These are phyloP conservation scores for Geopemphigus sp. DNA, from an alignment of 1,140 invertebrate genomes.

Conservation along the genomic window DNA sequence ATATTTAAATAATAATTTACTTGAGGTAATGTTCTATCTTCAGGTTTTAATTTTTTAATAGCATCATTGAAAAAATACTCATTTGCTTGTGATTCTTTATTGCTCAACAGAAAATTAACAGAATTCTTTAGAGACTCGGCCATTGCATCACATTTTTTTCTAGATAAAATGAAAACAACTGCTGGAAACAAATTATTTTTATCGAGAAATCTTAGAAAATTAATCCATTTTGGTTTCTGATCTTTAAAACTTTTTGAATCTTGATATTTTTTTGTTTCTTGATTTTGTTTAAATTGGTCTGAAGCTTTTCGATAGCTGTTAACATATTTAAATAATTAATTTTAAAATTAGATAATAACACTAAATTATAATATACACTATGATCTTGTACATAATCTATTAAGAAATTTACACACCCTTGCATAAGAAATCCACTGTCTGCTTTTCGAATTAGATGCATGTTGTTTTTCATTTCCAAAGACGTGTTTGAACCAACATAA, in stretches of 20 bases:
- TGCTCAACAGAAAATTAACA: conserved; percentile 72
- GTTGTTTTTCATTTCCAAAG: conserved; percentile 66
- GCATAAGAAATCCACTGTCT: conserved; percentile 66
- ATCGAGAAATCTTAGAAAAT: conserved; percentile 58
- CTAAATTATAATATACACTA: not conserved
- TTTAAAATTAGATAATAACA: too few species aligned
- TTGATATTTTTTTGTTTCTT: conserved; percentile 40
- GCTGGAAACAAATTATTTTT: conserved; percentile 84
- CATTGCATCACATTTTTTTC: conserved; percentile 80
- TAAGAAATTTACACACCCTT: conserved; percentile 62
- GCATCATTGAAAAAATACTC: conserved; percentile 80
- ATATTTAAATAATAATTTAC: conserved; percentile 57
- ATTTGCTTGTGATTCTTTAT: conserved; percentile 79
- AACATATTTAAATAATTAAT: conserved; percentile 40
- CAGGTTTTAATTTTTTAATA: conserved; percentile 76
- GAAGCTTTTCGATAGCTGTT: conserved; percentile 52
- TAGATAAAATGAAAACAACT: conserved; percentile 90
- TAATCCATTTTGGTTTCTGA: conserved; percentile 50
- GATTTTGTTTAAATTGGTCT: conserved; percentile 35
- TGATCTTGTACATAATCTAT: conserved; percentile 13
- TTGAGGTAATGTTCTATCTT: conserved; percentile 86
- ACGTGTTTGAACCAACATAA: conserved; percentile 82
- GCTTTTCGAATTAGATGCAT: conserved; percentile 81
- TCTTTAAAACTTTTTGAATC: conserved; percentile 49
- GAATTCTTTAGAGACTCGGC: conserved; percentile 68